Base-by-base conservation (phyloP, 2,113 vertebrate species). In the Poeciliopsis occidentalis region DNA sequence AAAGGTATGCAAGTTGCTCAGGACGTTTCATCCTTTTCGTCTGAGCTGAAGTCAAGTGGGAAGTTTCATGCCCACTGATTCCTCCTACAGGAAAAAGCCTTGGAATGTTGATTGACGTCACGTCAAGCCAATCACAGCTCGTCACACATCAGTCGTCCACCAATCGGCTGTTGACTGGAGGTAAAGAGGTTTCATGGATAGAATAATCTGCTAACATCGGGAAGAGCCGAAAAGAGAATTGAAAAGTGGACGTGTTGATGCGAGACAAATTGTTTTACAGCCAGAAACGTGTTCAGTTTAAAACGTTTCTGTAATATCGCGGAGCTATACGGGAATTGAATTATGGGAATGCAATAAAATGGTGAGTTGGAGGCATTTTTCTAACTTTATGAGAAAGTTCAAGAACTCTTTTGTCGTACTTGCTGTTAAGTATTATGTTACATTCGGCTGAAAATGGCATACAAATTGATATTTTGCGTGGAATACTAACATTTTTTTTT, bases 21-120 rank as follows among this genome's bases (percentile, higher is more conserved):
- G 19, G 22, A 17, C 10, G 11, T 10, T 57, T 1, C 47, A 54
- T 54, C 47, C 13, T 15, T n/a, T 57, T 87, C 87, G 82, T 63
- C 3, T 2, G 22, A 17, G 32, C 91, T 88, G 70, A 73, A 11
- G 82, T 95, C 93, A 95, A 94, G 91, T 94, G 92, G 47, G 13
- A 67, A 44, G 17, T 32, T 32, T 71, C 71, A 39, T 4, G 10
- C 1, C 27, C 72, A 26, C 67, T 31, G 39, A 30, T 39, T 13
- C 34, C 71, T 82, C 86, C 86, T 67, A 26, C 64, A 5, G 71
- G 75, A 78, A 75, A 70, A 79, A 22, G 82, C 75, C 51, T 12
- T 8, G 79, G 78, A 71, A 29, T 13, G 47, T 39, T 85, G 92
- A 94, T 76, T 81, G 94, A 92, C 71, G 39, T 65, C 1, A n/a